Base-by-base conservation (phyloP, 2,888 invertebrate species). In the Cacoxenus indagator region DNA sequence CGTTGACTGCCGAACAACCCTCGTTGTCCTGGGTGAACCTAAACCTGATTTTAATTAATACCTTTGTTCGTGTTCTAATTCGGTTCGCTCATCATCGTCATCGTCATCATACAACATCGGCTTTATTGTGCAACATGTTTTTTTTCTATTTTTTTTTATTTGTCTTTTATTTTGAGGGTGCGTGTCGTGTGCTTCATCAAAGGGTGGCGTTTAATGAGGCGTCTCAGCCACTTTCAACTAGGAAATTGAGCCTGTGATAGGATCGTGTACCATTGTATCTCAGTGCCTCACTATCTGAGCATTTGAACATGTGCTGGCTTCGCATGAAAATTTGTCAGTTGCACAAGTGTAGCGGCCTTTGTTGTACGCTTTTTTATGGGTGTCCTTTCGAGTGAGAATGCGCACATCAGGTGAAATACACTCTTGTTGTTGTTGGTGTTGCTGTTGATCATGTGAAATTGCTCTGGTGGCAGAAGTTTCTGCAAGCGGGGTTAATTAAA, bases 61-160 rank as follows among this genome's bases (percentile, higher is more conserved):
- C 80, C 73, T 83, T 81, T 81, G 83, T 80, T 78, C 80, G 82
- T 74, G 82, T 72, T 69, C 82, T 82, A 80, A 80, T 80, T 81
- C 74, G 73, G 46, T 71, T 76, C 37, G 22, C 59, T 31, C 29
- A 59, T 59, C 59, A 59, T 29, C 59, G 17, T 31, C 19, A 4
- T n/a, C 48, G 26, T 54, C 26, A 19, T 22, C 54, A 24, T 24
- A 51, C 51, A 54, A 14, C 54, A 54, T 54, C 22, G 8, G 22
- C 19, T 19, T 48, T 6, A 48, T 14, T 24, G 55, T 65, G 74
- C 69, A 76, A 70, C 78, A 70, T 82, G 82, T 83, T 82, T 27
- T 57, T 9, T 24, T 11, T 55, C 26, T 55, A 11, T 24, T 11
- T n/a, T n/a, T 22, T 55, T 27, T 8, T 8, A 2, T 55, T 6